Percentiles rank a stretch among this genome's conserved stretches.
phyloP scores from a whole-genome alignment of 2,888 invertebrate species.

The Andrena fulva region DNA sequence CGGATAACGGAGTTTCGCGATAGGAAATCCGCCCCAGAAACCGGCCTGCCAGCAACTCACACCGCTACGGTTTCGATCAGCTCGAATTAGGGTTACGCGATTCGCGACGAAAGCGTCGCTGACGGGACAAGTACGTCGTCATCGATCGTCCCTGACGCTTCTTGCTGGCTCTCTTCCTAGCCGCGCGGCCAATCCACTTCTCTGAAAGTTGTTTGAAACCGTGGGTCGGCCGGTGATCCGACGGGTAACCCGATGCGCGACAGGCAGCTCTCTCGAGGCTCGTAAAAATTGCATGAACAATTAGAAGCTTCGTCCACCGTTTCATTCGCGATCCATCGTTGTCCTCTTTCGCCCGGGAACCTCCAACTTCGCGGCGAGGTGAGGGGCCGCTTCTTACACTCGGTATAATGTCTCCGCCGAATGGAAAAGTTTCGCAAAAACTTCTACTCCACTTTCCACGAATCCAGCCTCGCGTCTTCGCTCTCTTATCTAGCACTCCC shows the following conservation, averaged over 20 bases:
- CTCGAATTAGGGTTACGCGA: constrained; percentile 77
- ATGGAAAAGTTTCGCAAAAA: constrained; percentile 73
- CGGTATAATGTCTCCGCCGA: constrained; percentile 66
- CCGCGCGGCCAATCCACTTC: neutral
- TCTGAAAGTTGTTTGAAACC: neutral
- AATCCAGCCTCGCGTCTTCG: constrained; percentile 50
- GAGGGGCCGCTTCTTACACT: constrained; percentile 31
- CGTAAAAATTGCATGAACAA: constrained; percentile 36
- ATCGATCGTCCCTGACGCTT: constrained; percentile 21
- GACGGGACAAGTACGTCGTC: constrained; percentile 68
- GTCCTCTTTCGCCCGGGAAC: neutral
- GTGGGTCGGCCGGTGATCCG: neutral
- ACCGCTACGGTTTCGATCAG: constrained; percentile 80
- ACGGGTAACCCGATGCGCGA: neutral
- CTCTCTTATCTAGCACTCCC: constrained; percentile 39
- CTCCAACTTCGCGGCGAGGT: constrained; percentile 33
- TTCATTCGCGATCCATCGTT: constrained; percentile 14
- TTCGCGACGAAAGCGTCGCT: constrained; percentile 73
- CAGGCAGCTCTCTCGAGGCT: neutral
- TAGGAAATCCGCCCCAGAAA: constrained; percentile 73
- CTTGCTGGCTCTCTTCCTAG: neutral
- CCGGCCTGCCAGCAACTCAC: constrained; percentile 75
- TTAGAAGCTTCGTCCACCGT: constrained; percentile 35
- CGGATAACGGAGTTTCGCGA: constrained; percentile 66
- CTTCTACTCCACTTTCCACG: constrained; percentile 66